These are phyloP conservation scores for Sylvilagus bachmani DNA, from an alignment of 2,113 vertebrate species.

Conservation along the genomic window DNA sequence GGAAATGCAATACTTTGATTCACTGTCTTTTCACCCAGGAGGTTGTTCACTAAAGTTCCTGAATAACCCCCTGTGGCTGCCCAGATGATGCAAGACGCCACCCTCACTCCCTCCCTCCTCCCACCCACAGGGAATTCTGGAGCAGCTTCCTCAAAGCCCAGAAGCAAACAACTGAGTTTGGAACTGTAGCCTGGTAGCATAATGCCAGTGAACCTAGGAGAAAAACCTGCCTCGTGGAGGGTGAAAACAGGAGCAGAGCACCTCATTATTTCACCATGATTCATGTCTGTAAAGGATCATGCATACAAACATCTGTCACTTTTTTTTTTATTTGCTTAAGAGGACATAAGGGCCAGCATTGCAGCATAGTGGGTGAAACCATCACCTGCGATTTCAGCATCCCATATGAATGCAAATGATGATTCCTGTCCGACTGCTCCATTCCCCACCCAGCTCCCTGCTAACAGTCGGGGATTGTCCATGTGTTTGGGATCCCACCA, in stretches of 20 bases:
- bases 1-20: slow-evolving; percentile 53
- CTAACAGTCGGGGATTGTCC: too few relatives aligned
- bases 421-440: too few relatives aligned
- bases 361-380: too few relatives aligned
- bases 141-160: slow-evolving; percentile 15
- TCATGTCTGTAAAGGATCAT: neutral
- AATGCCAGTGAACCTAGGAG: neutral
- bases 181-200: neutral
- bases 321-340: neutral
- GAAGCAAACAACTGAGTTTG: slow-evolving; percentile 57
- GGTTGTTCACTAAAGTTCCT: neutral
- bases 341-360: neutral
- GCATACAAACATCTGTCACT: neutral
- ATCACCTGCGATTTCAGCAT: too few relatives aligned
- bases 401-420: too few relatives aligned
- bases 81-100: slow-evolving; percentile 22
- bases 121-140: neutral
- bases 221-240: neutral
- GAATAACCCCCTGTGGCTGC: slow-evolving; percentile 49
- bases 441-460: too few relatives aligned
- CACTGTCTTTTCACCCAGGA: neutral
- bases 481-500: too few relatives aligned
- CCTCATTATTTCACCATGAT: neutral
- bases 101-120: neutral
- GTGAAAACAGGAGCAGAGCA: neutral